Evolutionary conservation across 2,888 invertebrate species (phyloP).

Genomic region (Drosophila incognita): DNA sequence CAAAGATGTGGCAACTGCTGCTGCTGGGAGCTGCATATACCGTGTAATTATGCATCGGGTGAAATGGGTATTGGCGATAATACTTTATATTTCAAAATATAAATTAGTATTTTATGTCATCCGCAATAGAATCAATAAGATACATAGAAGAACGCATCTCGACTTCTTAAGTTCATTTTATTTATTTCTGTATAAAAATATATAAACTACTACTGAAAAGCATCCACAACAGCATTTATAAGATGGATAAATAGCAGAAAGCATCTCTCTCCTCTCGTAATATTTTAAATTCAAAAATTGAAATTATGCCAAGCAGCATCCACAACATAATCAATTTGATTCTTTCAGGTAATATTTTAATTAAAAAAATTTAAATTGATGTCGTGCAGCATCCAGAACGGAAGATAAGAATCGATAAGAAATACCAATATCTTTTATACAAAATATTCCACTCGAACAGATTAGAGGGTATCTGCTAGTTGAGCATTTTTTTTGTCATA

Average conservation of each 20-base stretch:
- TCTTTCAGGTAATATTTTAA: neutral
- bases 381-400: neutral
- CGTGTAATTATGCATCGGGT: neutral
- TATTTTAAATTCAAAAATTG: neutral
- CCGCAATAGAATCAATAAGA: neutral
- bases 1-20: conserved; percentile 61
- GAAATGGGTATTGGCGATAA: neutral
- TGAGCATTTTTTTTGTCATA: neutral
- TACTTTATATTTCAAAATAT: neutral
- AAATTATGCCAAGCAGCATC: neutral
- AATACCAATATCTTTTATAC: neutral
- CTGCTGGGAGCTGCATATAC: conserved; percentile 33
- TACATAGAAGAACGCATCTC: neutral
- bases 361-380: neutral
- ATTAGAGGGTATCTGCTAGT: conserved; percentile 7
- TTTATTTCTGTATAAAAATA: neutral
- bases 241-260: neutral
- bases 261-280: neutral
- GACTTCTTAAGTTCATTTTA: neutral
- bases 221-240: neutral
- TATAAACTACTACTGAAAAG: neutral
- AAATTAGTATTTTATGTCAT: neutral
- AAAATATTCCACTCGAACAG: neutral
- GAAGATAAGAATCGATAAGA: neutral
- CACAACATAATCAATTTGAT: neutral